phyloP scores from a whole-genome alignment of 2,888 invertebrate genomes.

The Zonitis immaculata region DNA sequence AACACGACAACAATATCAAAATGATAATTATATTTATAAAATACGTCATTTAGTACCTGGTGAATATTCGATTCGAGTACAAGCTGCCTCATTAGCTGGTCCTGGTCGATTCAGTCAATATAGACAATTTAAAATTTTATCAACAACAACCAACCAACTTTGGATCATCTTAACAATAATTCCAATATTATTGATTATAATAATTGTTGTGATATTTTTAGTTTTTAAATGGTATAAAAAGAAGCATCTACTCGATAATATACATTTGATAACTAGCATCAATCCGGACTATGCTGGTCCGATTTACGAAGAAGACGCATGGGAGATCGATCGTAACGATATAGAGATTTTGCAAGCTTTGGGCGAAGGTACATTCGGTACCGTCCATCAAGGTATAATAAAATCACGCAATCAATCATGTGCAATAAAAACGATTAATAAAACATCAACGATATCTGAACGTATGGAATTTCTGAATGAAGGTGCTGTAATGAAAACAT shows the following conservation, averaged over 20 bases:
- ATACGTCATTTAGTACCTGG: constrained; percentile 52
- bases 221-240: constrained; percentile 38
- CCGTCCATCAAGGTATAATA: constrained; percentile 61
- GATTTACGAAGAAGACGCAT: constrained; percentile 62
- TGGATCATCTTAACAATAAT: constrained; percentile 13
- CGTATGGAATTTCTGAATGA: constrained; percentile 64
- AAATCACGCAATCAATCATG: constrained; percentile 48
- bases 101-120: constrained; percentile 44
- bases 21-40: constrained; percentile 1
- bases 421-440: constrained; percentile 62
- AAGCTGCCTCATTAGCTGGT: constrained; percentile 59
- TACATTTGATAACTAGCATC: constrained; percentile 53
- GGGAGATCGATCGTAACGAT: constrained; percentile 63
- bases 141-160: constrained; percentile 6
- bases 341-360: constrained; percentile 53
- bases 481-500: constrained; percentile 69
- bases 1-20: constrained; percentile 33
- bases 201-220: constrained; percentile 21
- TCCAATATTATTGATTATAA: constrained; percentile 23
- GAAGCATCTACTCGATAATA: constrained; percentile 39
- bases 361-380: constrained; percentile 71
- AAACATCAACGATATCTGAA: constrained; percentile 54
- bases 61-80: constrained; percentile 55
- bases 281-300: constrained; percentile 63
- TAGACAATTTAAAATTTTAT: constrained; percentile 26